These are phyloP conservation scores for Chromis chromis DNA, from an alignment of 2,797 vertebrate genomes.

Conservation along the genomic window DNA sequence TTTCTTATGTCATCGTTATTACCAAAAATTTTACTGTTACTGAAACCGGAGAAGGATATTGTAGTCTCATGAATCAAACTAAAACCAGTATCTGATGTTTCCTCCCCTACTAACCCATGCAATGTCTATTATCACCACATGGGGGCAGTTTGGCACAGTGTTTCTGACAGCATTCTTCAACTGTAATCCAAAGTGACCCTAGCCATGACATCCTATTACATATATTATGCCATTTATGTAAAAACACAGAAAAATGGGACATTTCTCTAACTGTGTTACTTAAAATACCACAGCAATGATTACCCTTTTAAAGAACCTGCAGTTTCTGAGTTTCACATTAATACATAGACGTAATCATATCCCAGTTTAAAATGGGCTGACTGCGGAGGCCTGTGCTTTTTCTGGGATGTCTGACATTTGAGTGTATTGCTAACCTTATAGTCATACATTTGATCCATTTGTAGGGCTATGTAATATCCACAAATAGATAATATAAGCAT, in stretches of 20 bases:
- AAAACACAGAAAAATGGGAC: constrained; percentile 71
- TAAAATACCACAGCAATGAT: constrained; percentile 76
- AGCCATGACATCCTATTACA: constrained; percentile 80
- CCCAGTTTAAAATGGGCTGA: constrained; percentile 46
- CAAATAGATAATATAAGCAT: constrained; percentile 18
- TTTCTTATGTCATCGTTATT: not conserved
- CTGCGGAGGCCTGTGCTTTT: constrained; percentile 29
- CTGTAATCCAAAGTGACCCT: constrained; percentile 78
- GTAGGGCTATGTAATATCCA: constrained; percentile 9
- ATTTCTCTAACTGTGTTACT: constrained; percentile 76
- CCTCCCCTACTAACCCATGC: not conserved
- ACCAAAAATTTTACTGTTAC: not conserved
- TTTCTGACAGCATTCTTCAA: constrained; percentile 30
- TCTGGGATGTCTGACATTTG: constrained; percentile 67
- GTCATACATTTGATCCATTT: constrained; percentile 29
- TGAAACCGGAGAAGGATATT: not conserved
- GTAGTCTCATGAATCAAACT: not conserved
- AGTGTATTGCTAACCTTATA: constrained; percentile 43
- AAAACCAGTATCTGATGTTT: no score
- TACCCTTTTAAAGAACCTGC: constrained; percentile 71
- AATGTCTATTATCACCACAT: constrained; percentile 53
- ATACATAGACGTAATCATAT: constrained; percentile 56
- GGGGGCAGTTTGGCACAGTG: constrained; percentile 72
- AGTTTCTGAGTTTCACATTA: constrained; percentile 58
- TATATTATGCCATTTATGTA: constrained; percentile 73